These are phyloP conservation scores for Mythimna vitellina DNA, from an alignment of 2,888 invertebrate species.

Conservation along the genomic window DNA sequence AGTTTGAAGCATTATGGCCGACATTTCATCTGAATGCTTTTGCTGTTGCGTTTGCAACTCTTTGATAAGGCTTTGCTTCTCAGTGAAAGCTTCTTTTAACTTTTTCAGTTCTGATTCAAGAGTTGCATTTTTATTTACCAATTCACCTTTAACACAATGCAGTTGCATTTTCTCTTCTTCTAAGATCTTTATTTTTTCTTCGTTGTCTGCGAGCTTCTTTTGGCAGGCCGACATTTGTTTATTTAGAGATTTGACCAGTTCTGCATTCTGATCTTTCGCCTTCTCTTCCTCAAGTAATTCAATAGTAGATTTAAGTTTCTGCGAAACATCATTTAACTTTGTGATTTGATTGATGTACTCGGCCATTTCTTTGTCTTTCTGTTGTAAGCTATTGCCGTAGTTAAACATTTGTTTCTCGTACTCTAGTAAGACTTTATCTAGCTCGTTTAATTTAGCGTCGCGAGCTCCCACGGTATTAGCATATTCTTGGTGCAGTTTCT, in stretches of 20 bases:
- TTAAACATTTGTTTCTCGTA: slow-evolving; percentile 88
- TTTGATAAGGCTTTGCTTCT: slow-evolving; percentile 85
- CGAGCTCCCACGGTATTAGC: slow-evolving; percentile 78
- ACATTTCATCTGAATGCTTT: slow-evolving; percentile 86
- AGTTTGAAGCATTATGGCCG: slow-evolving; percentile 84
- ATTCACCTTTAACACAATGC: slow-evolving; percentile 75
- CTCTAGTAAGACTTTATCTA: slow-evolving; percentile 86
- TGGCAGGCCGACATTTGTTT: slow-evolving; percentile 87
- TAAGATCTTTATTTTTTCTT: slow-evolving; percentile 80
- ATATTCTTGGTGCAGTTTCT: slow-evolving; percentile 83
- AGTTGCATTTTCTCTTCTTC: slow-evolving; percentile 87
- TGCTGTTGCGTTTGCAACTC: slow-evolving; percentile 86
- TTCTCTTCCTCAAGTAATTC: slow-evolving; percentile 88
- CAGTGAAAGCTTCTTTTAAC: slow-evolving; percentile 82
- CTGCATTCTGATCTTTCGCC: slow-evolving; percentile 87
- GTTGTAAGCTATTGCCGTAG: slow-evolving; percentile 82
- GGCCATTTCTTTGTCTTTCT: slow-evolving; percentile 86
- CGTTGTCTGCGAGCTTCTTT: slow-evolving; percentile 82
- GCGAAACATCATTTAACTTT: slow-evolving; percentile 88
- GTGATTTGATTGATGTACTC: slow-evolving; percentile 89
- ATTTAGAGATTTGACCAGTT: slow-evolving; percentile 88
- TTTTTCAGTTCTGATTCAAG: slow-evolving; percentile 82
- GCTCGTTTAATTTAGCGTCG: slow-evolving; percentile 86
- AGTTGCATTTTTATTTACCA: slow-evolving; percentile 77
- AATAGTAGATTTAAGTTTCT: slow-evolving; percentile 87